phyloP scores from a whole-genome alignment of 2,113 vertebrate species.

The Microcebus lehilahytsara region DNA sequence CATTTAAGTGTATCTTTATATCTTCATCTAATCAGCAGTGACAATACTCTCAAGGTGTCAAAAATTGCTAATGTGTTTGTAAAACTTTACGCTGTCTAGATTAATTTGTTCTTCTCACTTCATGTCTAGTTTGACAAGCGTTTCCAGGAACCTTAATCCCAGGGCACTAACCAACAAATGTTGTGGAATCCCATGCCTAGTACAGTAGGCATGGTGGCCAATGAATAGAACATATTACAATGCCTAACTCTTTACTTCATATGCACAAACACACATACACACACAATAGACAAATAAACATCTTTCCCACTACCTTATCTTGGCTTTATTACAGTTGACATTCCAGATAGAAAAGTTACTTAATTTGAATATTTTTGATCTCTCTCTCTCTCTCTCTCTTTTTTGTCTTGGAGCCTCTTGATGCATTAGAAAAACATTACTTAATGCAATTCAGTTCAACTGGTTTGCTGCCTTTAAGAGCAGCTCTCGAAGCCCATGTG shows the following conservation, averaged over 20 bases:
- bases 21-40: conserved; percentile 30
- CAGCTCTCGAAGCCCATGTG: neutral
- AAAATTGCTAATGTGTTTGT: neutral
- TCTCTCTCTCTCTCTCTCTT: neutral
- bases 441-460: neutral
- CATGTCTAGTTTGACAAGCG: neutral
- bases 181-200: neutral
- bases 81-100: neutral
- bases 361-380: neutral
- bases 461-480: neutral
- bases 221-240: too few species aligned
- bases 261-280: neutral
- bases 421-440: neutral
- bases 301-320: neutral
- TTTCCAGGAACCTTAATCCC: neutral
- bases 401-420: neutral
- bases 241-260: neutral
- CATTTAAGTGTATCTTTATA: neutral
- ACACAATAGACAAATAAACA: too few species aligned
- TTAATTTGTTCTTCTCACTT: conserved; percentile 23
- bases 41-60: neutral
- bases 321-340: neutral
- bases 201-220: neutral
- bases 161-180: neutral
- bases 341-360: neutral